These are phyloP conservation scores for Lamprologus ornatipinnis DNA, from an alignment of 2,113 vertebrate genomes.

Conservation along the genomic window DNA sequence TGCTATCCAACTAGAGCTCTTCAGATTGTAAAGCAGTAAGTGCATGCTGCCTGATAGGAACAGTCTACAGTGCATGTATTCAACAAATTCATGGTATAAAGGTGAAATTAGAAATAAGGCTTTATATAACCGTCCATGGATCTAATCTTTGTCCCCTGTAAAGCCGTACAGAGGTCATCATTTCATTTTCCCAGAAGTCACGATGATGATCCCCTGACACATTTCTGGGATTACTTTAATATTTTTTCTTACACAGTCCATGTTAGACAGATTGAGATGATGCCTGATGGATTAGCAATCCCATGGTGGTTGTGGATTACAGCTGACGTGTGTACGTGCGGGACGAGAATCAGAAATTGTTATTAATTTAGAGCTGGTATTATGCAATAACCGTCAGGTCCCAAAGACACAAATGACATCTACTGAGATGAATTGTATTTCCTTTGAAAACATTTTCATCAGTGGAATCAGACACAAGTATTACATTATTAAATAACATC, in stretches of 20 bases:
- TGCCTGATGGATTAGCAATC: slow-evolving; percentile 14
- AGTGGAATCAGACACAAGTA: neutral
- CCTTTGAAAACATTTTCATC: neutral
- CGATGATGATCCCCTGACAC: neutral
- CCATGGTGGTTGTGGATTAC: slow-evolving; percentile 7
- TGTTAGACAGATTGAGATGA: slow-evolving; percentile 32
- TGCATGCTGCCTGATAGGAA: neutral
- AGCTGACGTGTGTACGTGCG: neutral
- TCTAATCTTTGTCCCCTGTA: neutral
- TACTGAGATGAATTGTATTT: neutral
- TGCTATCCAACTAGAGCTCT: neutral
- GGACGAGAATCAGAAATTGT: neutral
- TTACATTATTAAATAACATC: neutral
- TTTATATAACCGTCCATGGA: neutral
- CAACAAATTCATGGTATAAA: neutral
- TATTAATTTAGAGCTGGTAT: neutral
- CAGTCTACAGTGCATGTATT: neutral
- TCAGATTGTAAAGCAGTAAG: neutral
- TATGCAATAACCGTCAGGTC: neutral
- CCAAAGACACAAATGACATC: neutral
- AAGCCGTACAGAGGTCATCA: neutral
- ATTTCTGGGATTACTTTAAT: slow-evolving; percentile 29
- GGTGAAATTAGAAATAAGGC: neutral
- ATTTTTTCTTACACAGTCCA: neutral
- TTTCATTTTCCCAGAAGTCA: slow-evolving; percentile 9